These are phyloP conservation scores for Therioaphis trifolii DNA, from an alignment of 2,888 invertebrate genomes.

Conservation along the genomic window DNA sequence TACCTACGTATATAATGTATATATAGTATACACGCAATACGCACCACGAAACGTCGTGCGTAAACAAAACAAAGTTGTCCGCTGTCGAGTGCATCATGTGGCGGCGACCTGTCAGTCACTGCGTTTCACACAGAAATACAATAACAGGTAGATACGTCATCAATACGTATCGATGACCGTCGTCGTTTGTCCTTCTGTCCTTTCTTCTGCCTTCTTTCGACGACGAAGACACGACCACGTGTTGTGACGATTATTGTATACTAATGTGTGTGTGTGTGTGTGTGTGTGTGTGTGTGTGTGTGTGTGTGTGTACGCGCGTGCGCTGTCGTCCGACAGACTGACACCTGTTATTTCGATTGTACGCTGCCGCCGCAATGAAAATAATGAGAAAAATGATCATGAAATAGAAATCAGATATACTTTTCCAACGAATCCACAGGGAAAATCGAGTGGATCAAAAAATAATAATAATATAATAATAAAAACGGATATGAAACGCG, in stretches of 20 bases:
- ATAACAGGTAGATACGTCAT: too few species aligned
- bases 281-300: too few species aligned
- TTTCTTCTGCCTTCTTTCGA: background rate
- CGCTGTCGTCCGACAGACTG: background rate
- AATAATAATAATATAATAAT: background rate
- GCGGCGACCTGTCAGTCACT: background rate
- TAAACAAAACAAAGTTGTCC: too few species aligned
- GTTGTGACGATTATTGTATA: background rate
- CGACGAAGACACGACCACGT: background rate
- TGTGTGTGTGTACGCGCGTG: background rate
- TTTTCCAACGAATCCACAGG: background rate
- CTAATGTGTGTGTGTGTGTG: too few species aligned
- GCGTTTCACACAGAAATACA: too few species aligned
- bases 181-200: background rate
- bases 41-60: background rate
- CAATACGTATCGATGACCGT: background rate
- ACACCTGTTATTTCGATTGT: background rate
- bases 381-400: background rate
- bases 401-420: constrained; percentile 13
- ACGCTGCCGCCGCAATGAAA: background rate
- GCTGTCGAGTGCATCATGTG: background rate
- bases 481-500: background rate
- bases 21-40: background rate
- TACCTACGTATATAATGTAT: too few species aligned
- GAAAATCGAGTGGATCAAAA: background rate